Percentiles rank a stretch among this genome's conserved stretches.
phyloP scores from a whole-genome alignment of 2,797 vertebrate species.

The Malurus leucopterus region DNA sequence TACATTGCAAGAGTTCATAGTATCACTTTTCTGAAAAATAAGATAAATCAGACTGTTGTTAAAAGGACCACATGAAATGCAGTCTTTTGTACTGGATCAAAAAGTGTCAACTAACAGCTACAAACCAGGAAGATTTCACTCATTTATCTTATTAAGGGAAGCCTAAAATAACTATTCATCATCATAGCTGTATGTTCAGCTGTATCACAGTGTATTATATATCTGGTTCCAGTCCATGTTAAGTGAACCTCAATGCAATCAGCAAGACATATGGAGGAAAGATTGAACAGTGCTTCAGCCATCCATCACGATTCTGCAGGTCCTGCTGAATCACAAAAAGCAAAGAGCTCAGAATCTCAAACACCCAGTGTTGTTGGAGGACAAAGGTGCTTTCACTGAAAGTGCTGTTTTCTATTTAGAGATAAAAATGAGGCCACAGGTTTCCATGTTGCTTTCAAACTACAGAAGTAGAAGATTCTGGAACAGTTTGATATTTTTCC shows the following conservation, averaged over 20 bases:
- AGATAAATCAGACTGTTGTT: neutral
- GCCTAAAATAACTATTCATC: slow-evolving; percentile 41
- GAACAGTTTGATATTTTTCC: neutral
- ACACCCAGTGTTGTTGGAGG: neutral
- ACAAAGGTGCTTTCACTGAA: neutral
- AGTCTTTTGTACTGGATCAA: slow-evolving; percentile 25
- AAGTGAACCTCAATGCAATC: slow-evolving; percentile 34
- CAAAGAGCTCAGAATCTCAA: neutral
- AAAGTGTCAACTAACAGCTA: slow-evolving; percentile 30
- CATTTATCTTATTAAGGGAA: slow-evolving; percentile 45
- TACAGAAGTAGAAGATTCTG: neutral
- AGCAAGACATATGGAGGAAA: slow-evolving; percentile 44
- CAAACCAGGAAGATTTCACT: slow-evolving; percentile 4
- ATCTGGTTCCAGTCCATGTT: neutral
- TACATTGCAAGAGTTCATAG: neutral
- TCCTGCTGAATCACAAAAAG: slow-evolving; percentile 34
- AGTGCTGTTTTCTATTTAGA: neutral
- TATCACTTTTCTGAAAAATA: neutral
- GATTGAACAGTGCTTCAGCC: neutral
- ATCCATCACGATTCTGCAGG: slow-evolving; percentile 45
- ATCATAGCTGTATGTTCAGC: slow-evolving; percentile 13
- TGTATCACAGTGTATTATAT: neutral
- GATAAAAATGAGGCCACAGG: neutral
- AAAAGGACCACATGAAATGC: neutral
- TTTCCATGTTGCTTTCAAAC: neutral